Percentiles rank a stretch among this genome's conserved stretches.
Conservation (phyloP, 2,113 vertebrate genomes). For the Triplophysa dalaica region DNA sequence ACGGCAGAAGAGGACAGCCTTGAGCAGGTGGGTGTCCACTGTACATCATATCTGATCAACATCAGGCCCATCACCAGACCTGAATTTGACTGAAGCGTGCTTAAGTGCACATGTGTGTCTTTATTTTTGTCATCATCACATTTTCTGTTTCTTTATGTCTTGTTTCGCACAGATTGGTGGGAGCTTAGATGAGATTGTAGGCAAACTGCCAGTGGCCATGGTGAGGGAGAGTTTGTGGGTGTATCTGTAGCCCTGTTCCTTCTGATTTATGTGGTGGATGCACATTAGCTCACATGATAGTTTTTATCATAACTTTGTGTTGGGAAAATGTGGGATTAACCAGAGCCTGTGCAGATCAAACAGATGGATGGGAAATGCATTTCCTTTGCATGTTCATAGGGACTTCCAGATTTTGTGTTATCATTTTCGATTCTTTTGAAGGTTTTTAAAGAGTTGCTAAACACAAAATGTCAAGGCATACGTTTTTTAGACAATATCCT, state of each 20-base stretch:
- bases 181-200: slow-evolving; percentile 79
- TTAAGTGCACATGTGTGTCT: slow-evolving; percentile 8
- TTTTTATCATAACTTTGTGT: background rate
- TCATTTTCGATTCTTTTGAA: too few relatives aligned
- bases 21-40: slow-evolving; percentile 81
- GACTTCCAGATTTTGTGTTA: background rate
- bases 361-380: background rate
- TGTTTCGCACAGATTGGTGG: slow-evolving; percentile 74
- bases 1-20: slow-evolving; percentile 86
- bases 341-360: background rate
- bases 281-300: background rate
- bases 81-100: background rate
- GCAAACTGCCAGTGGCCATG: slow-evolving; percentile 70
- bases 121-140: slow-evolving; percentile 26
- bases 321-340: background rate
- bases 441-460: too few relatives aligned
- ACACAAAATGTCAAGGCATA: too few relatives aligned
- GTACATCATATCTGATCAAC: background rate
- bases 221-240: slow-evolving; percentile 64
- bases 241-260: slow-evolving; percentile 27
- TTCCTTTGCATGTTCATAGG: background rate
- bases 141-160: slow-evolving; percentile 52
- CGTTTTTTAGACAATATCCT: background rate
- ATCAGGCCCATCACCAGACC: background rate
- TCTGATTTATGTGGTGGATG: slow-evolving; percentile 16